Evolutionary conservation across 2,797 vertebrate species (phyloP), one percentile per base, ranked within the genome.

Genomic region (Phoxinus dragarum): DNA sequence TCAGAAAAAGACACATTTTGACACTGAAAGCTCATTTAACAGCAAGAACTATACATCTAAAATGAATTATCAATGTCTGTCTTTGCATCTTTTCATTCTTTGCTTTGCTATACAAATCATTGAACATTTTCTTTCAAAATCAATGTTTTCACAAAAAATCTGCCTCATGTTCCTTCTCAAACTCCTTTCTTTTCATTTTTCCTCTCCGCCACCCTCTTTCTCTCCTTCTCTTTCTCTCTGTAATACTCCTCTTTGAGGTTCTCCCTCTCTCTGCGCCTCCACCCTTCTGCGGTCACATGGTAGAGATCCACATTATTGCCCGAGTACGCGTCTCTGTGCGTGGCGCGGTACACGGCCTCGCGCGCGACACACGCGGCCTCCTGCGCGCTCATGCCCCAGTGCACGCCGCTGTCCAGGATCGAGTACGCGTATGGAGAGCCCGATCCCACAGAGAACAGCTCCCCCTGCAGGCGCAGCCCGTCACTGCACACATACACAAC

Each of bases 401-500:
- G 92, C 86, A 94, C 92, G 44, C 91, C 81, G 0, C 85, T 86
- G 67, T 96, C 95, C 11, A 96, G 89, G 75, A 94, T 93, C 0
- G 94, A 93, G 1, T 94, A 95, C 59, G 95, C 95, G 0, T 95
- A 96, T 1, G 94, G 94, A 3, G 95, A 96, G 2, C 95, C 95
- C 0, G 95, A 96, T 17, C 95, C 95, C 68, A 95, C 95, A 0
- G 95, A 94, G 71, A 96, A 94, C 27, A 95, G 79, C 21, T 94
- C 85, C 6, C 93, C 93, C 19, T 91, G 89, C 82, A 96, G 90
- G 40, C 88, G 88, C 6, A 93, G 94, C 14, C 95, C 95, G 0
- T 96, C 94, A 0, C 94, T 95, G 89, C 94, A 94, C 66, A 96
- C 95, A 0, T 96, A 96, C 86, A 93, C 93, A 67, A 96, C 92